Evolutionary conservation across 2,797 vertebrate species (phyloP), one percentile per base, ranked within the genome.

Genomic region (Onychomys leucogaster): DNA sequence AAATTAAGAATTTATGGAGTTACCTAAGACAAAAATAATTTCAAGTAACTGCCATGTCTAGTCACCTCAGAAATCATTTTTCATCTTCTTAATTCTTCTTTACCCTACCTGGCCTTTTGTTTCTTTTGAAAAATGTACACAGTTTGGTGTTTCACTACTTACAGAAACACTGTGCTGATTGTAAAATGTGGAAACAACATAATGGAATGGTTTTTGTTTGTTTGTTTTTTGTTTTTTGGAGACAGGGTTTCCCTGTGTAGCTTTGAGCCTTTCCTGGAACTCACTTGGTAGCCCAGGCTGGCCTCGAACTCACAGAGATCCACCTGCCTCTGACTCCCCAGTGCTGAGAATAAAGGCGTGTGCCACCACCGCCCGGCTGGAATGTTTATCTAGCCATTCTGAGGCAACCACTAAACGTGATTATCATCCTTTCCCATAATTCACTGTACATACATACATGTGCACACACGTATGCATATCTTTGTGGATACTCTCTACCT

Each of bases 1-100:
- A 95, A 94, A 77, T 59, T 63, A 95, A 92, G 34, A 95, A 91
- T 49, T 86, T 75, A 85, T 9, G 32, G 13, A 52, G n/a, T 90
- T 89, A 94, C 6, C n/a, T 61, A 34, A 86, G 29, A 77, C 59
- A 86, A 63, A 49, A 63, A 82, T 21, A 71, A 43, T 61, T 81
- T 91, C 37, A 73, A 32, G 41, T 85, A 90, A 87, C 55, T 89
- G 27, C 37, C 67, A 86, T 75, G 55, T 76, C 61, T 87, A 73
- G 55, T 19, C 49, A 90, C 67, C 69, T 92, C 43, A 94, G 84
- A 86, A 87, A 19, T 19, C 52, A 87, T 73, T 90, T 91, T 92
- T 85, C 61, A 43, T 85, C 57, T 89, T 61, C 59, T 82, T 86
- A 83, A 77, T 82, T 92, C 41, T 88, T 90, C 43, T 85, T 89